These are phyloP conservation scores for Chrysopilus asiliformis DNA, from an alignment of 2,888 invertebrate species.

Conservation along the genomic window DNA sequence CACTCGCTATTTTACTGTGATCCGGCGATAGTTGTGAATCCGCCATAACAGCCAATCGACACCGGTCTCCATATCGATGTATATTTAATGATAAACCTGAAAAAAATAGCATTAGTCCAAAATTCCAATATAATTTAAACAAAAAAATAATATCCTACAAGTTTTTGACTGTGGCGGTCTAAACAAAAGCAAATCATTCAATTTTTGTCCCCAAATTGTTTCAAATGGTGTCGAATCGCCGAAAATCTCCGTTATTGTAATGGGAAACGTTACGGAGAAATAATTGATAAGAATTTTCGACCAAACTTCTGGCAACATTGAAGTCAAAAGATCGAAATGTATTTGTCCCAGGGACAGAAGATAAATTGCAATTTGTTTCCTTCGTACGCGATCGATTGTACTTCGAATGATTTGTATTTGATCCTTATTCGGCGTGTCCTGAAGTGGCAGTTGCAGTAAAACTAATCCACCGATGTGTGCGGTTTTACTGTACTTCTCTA, in stretches of 20 bases:
- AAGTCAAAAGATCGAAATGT: slow-evolving; percentile 28
- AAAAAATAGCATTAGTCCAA: slow-evolving; percentile 13
- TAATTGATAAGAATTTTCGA: slow-evolving; percentile 33
- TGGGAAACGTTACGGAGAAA: slow-evolving; percentile 32
- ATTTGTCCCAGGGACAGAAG: slow-evolving; percentile 32
- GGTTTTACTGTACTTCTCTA: slow-evolving; percentile 24
- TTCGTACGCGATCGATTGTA: slow-evolving; percentile 26
- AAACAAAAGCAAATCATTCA: slow-evolving; percentile 31
- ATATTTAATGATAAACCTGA: slow-evolving; percentile 30
- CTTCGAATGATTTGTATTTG: slow-evolving; percentile 25
- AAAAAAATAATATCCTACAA: slow-evolving; percentile 19
- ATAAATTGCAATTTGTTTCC: slow-evolving; percentile 31
- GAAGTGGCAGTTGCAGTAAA: slow-evolving; percentile 29
- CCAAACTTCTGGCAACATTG: slow-evolving; percentile 27
- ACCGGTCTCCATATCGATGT: slow-evolving; percentile 31
- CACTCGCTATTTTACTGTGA: slow-evolving; percentile 27
- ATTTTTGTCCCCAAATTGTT: slow-evolving; percentile 30
- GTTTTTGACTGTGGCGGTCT: slow-evolving; percentile 35
- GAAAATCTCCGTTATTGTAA: slow-evolving; percentile 33
- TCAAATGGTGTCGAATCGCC: slow-evolving; percentile 26
- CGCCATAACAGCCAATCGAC: slow-evolving; percentile 32
- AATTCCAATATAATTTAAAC: background rate
- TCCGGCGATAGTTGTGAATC: slow-evolving; percentile 32
- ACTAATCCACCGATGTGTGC: slow-evolving; percentile 31
- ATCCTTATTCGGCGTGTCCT: slow-evolving; percentile 17